phyloP scores from a whole-genome alignment of 2,797 vertebrate genomes.

The Alcedo atthis region DNA sequence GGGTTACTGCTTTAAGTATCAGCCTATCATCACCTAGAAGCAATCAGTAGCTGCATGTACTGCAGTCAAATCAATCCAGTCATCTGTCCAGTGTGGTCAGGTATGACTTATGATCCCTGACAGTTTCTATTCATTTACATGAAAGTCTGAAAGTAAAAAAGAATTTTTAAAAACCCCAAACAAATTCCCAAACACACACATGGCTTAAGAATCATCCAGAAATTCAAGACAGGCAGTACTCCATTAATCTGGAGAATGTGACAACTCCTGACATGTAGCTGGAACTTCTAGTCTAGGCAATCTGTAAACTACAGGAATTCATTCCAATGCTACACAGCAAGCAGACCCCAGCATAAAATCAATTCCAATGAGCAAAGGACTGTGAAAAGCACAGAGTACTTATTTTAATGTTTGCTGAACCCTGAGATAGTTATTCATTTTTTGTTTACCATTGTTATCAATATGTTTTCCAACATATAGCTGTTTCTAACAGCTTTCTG shows the following conservation, averaged over 20 bases:
- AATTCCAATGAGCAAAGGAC: neutral
- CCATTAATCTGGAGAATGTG: slow-evolving; percentile 19
- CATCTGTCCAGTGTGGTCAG: neutral
- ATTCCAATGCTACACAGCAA: slow-evolving; percentile 17
- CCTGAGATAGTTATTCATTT: neutral
- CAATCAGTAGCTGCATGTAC: neutral
- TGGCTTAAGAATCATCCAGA: neutral
- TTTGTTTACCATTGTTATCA: neutral
- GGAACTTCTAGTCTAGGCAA: slow-evolving; percentile 7
- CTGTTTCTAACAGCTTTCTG: neutral
- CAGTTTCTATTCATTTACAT: neutral
- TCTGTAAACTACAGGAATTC: slow-evolving; percentile 38
- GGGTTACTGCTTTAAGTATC: neutral
- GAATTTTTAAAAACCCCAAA: neutral
- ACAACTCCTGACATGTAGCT: neutral
- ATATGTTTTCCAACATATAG: neutral
- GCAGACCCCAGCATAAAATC: slow-evolving; percentile 18
- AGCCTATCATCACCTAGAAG: neutral
- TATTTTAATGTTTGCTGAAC: neutral
- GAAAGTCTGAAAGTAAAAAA: neutral
- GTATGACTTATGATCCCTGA: neutral
- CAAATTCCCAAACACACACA: rapidly evolving
- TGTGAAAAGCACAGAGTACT: slow-evolving; percentile 10
- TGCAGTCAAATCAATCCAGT: neutral
- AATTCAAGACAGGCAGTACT: neutral